These are phyloP conservation scores for Epinotia ramella DNA, from an alignment of 2,888 invertebrate species.

Conservation along the genomic window DNA sequence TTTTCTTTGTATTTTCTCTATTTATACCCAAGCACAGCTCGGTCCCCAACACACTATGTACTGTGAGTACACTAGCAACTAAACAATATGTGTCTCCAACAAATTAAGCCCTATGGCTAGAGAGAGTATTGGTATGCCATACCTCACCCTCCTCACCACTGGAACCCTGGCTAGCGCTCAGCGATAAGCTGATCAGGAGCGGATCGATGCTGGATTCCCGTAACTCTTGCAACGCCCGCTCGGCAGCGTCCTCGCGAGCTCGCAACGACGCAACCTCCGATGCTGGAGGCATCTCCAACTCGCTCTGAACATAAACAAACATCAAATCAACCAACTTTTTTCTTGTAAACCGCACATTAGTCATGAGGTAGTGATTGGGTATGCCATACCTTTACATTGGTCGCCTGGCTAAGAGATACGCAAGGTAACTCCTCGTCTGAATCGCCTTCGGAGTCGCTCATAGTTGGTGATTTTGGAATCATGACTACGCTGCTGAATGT, in stretches of 20 bases:
- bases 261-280: slow-evolving; percentile 58
- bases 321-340: neutral
- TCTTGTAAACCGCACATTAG: neutral
- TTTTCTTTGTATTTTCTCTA: too few species aligned
- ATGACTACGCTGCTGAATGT: neutral
- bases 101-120: neutral
- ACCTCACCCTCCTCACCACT: slow-evolving; percentile 61
- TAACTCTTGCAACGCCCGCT: slow-evolving; percentile 53
- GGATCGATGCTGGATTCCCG: slow-evolving; percentile 46
- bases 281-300: slow-evolving; percentile 60
- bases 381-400: slow-evolving; percentile 14
- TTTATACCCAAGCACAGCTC: too few species aligned
- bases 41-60: too few species aligned
- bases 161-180: slow-evolving; percentile 51
- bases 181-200: slow-evolving; percentile 19
- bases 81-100: too few species aligned
- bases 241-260: slow-evolving; percentile 56
- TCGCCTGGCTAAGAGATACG: slow-evolving; percentile 54
- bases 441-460: slow-evolving; percentile 59
- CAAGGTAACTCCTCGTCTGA: slow-evolving; percentile 62
- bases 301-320: slow-evolving; percentile 47
- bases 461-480: slow-evolving; percentile 32
- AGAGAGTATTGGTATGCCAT: neutral
- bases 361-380: neutral
- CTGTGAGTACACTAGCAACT: too few species aligned